These are phyloP conservation scores for Phenganax subtilis DNA, from an alignment of 92 coral and sea anemone genomes.

Conservation along the genomic window DNA sequence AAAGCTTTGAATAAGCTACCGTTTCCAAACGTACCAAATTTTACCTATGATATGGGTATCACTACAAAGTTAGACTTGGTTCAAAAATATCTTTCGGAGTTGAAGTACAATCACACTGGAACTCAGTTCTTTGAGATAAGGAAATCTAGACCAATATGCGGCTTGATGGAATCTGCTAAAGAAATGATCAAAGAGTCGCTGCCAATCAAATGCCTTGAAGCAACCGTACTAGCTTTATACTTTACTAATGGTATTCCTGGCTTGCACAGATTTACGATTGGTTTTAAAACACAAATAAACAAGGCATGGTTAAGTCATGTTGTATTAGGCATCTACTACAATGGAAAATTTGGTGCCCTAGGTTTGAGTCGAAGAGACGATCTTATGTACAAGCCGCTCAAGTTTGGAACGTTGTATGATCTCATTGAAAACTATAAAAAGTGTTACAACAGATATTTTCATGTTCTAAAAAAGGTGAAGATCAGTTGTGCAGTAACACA, in stretches of 20 bases:
- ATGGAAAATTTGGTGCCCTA: constrained; percentile 83
- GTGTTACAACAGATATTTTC: constrained; percentile 57
- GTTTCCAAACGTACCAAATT: constrained; percentile 46
- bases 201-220: constrained; percentile 96
- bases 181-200: constrained; percentile 90
- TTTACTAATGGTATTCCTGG: constrained; percentile 75
- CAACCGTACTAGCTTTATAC: constrained; percentile 80
- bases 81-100: constrained; percentile 68
- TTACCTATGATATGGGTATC: constrained; percentile 64
- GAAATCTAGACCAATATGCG: constrained; percentile 83
- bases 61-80: constrained; percentile 63
- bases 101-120: constrained; percentile 96
- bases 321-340: constrained; percentile 74
- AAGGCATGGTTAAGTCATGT: constrained; percentile 62
- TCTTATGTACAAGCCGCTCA: constrained; percentile 91
- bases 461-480: constrained; percentile 81
- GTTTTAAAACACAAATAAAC: constrained; percentile 79
- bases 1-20: constrained; percentile 59
- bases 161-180: constrained; percentile 95
- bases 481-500: constrained; percentile 85
- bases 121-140: constrained; percentile 95
- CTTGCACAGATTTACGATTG: constrained; percentile 81
- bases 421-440: constrained; percentile 31
- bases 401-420: constrained; percentile 58
- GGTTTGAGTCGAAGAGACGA: constrained; percentile 95